These are phyloP conservation scores for Protomyctophum bolini DNA, from an alignment of 2,113 vertebrate species.

Conservation along the genomic window DNA sequence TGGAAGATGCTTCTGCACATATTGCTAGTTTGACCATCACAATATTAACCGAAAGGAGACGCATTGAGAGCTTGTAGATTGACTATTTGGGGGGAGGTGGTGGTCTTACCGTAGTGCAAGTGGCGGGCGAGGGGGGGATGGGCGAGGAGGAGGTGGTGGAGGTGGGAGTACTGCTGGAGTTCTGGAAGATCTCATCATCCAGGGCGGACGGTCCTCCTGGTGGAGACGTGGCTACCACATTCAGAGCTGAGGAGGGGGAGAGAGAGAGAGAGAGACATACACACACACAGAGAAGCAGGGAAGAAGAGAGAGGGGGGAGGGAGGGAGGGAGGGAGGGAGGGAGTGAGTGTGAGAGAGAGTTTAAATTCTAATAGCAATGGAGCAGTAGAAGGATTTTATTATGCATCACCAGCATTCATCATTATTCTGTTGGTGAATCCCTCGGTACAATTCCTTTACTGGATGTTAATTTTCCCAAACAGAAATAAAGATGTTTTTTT, in stretches of 20 bases:
- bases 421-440: too few species aligned
- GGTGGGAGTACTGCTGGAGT: slow-evolving; percentile 91
- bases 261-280: slow-evolving; percentile 36
- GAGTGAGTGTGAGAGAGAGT: not conserved
- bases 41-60: too few species aligned
- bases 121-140: slow-evolving; percentile 87
- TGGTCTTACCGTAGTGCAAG: slow-evolving; percentile 84
- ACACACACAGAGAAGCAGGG: not conserved
- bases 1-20: too few species aligned
- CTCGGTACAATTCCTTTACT: too few species aligned
- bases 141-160: slow-evolving; percentile 91
- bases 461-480: too few species aligned
- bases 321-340: not conserved
- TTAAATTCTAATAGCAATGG: too few species aligned
- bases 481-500: too few species aligned
- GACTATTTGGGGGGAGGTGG: too few species aligned
- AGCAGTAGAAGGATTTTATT: too few species aligned
- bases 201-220: slow-evolving; percentile 84
- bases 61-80: too few species aligned
- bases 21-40: too few species aligned
- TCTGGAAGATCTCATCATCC: slow-evolving; percentile 91
- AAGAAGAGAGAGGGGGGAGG: not conserved
- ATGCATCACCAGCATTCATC: too few species aligned
- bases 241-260: slow-evolving; percentile 70
- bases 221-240: slow-evolving; percentile 88